A percentile compares a stretch with the other conserved stretches of the same genome.
Conservation (phyloP, 2,888 invertebrate species). For the Choreutis nemorana region DNA sequence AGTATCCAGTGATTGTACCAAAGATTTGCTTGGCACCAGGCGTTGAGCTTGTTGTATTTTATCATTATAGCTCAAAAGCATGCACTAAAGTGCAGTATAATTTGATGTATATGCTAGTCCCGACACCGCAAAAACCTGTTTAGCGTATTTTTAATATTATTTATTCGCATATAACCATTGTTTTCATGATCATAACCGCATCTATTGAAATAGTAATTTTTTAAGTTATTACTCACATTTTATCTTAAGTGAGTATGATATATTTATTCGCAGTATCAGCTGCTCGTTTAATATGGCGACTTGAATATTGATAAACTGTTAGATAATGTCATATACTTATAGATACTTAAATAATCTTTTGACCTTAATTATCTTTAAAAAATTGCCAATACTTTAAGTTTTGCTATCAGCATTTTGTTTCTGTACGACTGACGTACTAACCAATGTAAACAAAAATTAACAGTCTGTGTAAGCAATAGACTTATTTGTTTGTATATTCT, state of each 20-base stretch:
- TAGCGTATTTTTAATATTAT: conserved; percentile 24
- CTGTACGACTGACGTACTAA: no score
- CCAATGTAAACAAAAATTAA: no score
- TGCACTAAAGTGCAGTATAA: conserved; percentile 16
- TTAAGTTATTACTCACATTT: conserved; percentile 26
- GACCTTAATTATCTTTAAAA: no score
- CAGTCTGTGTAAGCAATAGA: no score
- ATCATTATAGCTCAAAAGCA: conserved; percentile 24
- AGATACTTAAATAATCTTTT: no score
- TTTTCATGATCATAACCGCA: conserved; percentile 16
- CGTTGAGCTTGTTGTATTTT: conserved; percentile 26
- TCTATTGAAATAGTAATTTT: conserved; percentile 20
- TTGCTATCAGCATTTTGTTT: no score
- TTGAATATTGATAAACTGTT: not conserved
- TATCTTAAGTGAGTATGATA: not conserved
- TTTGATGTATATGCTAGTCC: conserved; percentile 39
- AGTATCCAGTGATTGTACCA: not conserved
- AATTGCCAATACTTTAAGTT: no score
- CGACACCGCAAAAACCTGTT: conserved; percentile 43
- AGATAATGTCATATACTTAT: no score
- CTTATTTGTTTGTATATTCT: no score
- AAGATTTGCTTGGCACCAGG: conserved; percentile 22
- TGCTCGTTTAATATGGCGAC: no score
- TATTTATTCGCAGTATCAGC: no score
- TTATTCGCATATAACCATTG: conserved; percentile 39